Conservation (phyloP, 2,888 invertebrate species). For the Hipparchia sbordonii region DNA sequence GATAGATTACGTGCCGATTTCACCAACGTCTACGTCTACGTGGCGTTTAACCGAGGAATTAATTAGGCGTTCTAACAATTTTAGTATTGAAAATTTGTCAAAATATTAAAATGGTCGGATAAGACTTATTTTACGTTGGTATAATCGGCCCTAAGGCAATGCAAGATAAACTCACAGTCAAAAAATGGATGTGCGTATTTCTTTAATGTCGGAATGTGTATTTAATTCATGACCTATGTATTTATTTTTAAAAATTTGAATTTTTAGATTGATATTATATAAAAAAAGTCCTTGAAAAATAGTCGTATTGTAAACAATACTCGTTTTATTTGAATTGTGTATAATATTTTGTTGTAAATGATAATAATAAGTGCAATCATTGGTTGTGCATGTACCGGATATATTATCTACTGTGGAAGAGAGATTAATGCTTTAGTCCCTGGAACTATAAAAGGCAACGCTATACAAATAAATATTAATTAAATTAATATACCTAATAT, state of each 20-base stretch:
- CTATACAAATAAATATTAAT: neutral
- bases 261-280: neutral
- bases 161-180: slow-evolving; percentile 12
- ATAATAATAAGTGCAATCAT: slow-evolving; percentile 27
- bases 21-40: too few species aligned
- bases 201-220: neutral
- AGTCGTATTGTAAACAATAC: neutral
- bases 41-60: too few species aligned
- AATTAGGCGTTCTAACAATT: too few species aligned
- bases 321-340: neutral
- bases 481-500: too few species aligned
- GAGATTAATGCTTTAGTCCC: slow-evolving; percentile 15
- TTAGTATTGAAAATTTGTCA: too few species aligned
- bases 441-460: slow-evolving; percentile 20
- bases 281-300: neutral
- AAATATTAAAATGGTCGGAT: too few species aligned
- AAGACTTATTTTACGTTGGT: too few species aligned
- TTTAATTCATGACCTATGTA: neutral
- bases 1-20: neutral
- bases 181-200: slow-evolving; percentile 15
- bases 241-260: slow-evolving; percentile 1
- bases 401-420: slow-evolving; percentile 34
- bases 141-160: neutral
- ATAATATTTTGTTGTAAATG: neutral
- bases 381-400: slow-evolving; percentile 35